Evolutionary conservation across 1,140 invertebrate genomes (phyloP).

Genomic region (Mycetomoellerius zeteki): DNA sequence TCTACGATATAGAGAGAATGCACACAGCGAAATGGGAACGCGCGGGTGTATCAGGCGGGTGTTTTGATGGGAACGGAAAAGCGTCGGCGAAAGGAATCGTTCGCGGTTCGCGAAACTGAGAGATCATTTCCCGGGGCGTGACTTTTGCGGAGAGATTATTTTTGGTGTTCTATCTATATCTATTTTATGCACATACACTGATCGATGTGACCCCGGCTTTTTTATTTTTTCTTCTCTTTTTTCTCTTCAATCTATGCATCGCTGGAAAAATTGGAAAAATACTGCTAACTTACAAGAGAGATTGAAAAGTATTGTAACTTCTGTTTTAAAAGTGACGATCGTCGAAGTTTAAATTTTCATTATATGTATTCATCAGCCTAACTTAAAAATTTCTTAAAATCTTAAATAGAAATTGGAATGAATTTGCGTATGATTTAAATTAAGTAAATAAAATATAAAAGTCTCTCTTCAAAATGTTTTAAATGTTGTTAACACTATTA

Average conservation of each 20-base stretch:
- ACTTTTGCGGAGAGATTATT: slow-evolving; percentile 52
- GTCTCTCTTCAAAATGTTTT: not conserved
- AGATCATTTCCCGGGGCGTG: slow-evolving; percentile 56
- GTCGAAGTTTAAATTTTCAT: slow-evolving; percentile 46
- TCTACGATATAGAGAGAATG: slow-evolving; percentile 5
- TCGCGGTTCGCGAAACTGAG: slow-evolving; percentile 52
- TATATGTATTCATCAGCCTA: not conserved
- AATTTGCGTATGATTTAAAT: not conserved
- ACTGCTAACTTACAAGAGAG: slow-evolving; percentile 31
- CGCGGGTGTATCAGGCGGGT: slow-evolving; percentile 27
- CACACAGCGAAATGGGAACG: slow-evolving; percentile 36
- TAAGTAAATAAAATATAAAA: not conserved
- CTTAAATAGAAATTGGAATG: slow-evolving; percentile 9
- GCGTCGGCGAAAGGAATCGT: slow-evolving; percentile 52
- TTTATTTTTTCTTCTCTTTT: not conserved
- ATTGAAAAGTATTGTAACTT: slow-evolving; percentile 8
- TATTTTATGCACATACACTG: slow-evolving; percentile 14
- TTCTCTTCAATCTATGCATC: slow-evolving; percentile 2
- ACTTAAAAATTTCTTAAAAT: not conserved
- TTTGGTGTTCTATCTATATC: slow-evolving; percentile 36
- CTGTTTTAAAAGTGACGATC: slow-evolving; percentile 10
- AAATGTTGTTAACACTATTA: slow-evolving; percentile 8
- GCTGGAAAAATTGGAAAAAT: slow-evolving; percentile 41
- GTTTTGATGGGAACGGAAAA: slow-evolving; percentile 52
- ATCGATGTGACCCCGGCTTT: not conserved